A percentile compares a stretch with the other conserved stretches of the same genome.
Conservation (phyloP, 2,113 vertebrate genomes). For the Myocastor coypus region DNA sequence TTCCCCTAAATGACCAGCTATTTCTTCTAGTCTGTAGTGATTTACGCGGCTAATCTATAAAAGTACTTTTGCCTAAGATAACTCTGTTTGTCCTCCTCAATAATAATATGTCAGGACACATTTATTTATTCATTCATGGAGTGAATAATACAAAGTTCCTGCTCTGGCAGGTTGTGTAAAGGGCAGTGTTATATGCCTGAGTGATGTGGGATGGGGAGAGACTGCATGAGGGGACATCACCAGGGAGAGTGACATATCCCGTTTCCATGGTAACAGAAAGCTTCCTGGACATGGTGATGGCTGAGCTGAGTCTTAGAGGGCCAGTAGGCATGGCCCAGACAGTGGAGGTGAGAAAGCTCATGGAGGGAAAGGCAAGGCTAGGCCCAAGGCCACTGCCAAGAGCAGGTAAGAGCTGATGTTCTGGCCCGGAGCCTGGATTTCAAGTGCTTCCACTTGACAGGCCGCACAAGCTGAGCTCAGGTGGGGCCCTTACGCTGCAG, state of each 20-base stretch:
- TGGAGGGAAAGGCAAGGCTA: neutral
- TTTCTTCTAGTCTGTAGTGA: constrained; percentile 54
- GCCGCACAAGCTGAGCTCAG: neutral
- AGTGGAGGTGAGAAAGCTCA: neutral
- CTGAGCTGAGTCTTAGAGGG: neutral
- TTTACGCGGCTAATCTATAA: constrained; percentile 68
- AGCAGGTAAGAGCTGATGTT: neutral
- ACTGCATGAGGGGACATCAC: accelerated
- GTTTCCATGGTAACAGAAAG: neutral
- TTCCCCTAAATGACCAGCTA: constrained; percentile 55
- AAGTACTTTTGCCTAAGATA: constrained; percentile 47
- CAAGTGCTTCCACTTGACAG: neutral
- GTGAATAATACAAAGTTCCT: neutral
- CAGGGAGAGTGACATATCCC: neutral
- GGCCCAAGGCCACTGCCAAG: neutral
- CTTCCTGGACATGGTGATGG: neutral
- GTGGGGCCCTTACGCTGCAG: neutral
- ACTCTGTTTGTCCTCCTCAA: constrained; percentile 62
- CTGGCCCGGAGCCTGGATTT: neutral
- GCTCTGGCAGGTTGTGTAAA: neutral
- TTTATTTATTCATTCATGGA: neutral
- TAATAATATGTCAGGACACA: constrained; percentile 8
- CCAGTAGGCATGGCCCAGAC: neutral
- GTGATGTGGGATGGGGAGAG: accelerated
- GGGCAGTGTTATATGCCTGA: too few species aligned